Evolutionary conservation across 2,113 vertebrate genomes (phyloP).

Genomic region (Lynx canadensis): DNA sequence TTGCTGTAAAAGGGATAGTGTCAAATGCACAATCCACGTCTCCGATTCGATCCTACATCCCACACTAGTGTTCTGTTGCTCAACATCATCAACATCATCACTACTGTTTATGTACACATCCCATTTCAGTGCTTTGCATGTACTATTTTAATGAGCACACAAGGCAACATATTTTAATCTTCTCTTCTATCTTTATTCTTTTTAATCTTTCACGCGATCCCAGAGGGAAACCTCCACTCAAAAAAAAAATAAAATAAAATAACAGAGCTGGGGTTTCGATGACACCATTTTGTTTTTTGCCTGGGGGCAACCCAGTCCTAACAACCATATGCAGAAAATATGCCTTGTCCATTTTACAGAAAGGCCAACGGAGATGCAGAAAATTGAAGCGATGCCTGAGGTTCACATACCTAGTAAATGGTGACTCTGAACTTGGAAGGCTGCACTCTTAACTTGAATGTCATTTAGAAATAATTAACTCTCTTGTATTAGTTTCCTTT

Average conservation of each 20-base stretch:
- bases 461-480: neutral
- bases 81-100: neutral
- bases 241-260: neutral
- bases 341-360: neutral
- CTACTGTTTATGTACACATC: neutral
- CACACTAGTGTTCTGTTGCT: neutral
- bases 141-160: neutral
- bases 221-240: neutral
- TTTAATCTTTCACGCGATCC: neutral
- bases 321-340: neutral
- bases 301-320: neutral
- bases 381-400: neutral
- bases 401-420: neutral
- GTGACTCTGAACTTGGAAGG: neutral
- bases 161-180: neutral
- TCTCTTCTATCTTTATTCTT: neutral
- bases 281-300: neutral
- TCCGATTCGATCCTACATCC: no score
- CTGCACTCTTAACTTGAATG: neutral
- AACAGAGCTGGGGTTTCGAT: neutral
- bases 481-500: neutral
- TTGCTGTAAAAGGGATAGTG: neutral
- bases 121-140: neutral
- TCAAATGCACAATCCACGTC: no score
- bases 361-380: neutral